Evolutionary conservation across 2,113 vertebrate genomes (phyloP), one percentile per base, ranked within the genome.

Genomic region (Microcebus lehilahytsara): DNA sequence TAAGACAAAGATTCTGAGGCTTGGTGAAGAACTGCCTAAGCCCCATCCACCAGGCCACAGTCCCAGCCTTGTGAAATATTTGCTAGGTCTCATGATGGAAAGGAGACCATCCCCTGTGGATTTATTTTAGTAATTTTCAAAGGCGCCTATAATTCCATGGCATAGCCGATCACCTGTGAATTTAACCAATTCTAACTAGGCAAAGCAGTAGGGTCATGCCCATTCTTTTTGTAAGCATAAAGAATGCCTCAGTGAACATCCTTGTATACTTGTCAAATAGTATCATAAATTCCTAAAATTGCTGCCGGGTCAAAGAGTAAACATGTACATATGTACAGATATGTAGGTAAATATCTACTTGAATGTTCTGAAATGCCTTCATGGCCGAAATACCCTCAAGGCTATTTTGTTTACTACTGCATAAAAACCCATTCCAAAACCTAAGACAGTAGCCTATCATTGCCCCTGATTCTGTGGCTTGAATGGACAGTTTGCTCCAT

Each of bases 31-130:
- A 10, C 23, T 42, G 23, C 85, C 49, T 49, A 30, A 72, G 69
- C 51, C 40, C 49, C 60, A 80, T 56, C 30, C 0, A 58, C 64
- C 83, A 71, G 56, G 34, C 96, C 6, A 2, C 8, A 14, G 7
- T 83, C 51, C 34, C n/a, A 53, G 22, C 42, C 71, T 66, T 83
- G 75, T 81, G 34, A 95, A 97, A 20, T 17, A 64, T 71, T 83
- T 80, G 40, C 80, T 94, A 93, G 23, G 14, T 60, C 10, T 60
- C n/a, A 23, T 7, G 74, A 34, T 30, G 16, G 19, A 90, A 79
- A 56, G 91, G 64, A 78, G 22, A 85, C 37, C 83, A 20, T 79
- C 20, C 19, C 25, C 62, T 77, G 40, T 56, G 85, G 42, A 23
- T 30, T 42, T 62, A 23, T 25, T 77, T 17, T 32, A 56, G 42